Evolutionary conservation across 1,140 invertebrate genomes (phyloP).

Genomic region (Neodiprion fabricii): DNA sequence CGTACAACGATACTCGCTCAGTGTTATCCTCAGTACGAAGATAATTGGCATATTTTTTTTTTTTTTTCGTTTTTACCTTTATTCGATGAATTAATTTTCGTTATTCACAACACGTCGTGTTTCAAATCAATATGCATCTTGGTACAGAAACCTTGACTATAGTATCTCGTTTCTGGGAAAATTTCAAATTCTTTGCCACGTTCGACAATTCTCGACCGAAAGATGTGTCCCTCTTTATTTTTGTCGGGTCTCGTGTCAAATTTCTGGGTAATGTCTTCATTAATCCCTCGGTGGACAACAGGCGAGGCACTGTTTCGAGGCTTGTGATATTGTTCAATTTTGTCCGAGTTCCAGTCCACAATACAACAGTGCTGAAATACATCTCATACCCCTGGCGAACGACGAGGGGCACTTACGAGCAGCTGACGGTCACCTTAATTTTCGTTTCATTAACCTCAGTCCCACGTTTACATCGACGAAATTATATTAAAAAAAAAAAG

Average conservation of each 20-base stretch:
- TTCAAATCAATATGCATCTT: not conserved
- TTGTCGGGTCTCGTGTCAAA: not conserved
- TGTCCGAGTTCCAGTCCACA: not conserved
- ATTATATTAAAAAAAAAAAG: not conserved
- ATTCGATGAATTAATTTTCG: not conserved
- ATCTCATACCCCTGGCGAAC: slow-evolving; percentile 23
- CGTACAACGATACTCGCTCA: not conserved
- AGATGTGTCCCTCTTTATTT: not conserved
- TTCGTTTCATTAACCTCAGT: slow-evolving; percentile 38
- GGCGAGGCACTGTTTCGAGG: slow-evolving; percentile 28
- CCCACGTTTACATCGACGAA: slow-evolving; percentile 11
- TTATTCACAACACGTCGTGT: not conserved
- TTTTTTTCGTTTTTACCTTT: not conserved
- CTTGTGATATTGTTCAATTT: slow-evolving; percentile 23
- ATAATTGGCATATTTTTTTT: too few relatives aligned
- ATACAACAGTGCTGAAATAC: not conserved
- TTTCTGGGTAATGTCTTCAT: slow-evolving; percentile 40
- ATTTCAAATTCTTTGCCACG: not conserved
- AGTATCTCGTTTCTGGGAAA: not conserved
- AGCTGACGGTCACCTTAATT: slow-evolving; percentile 44
- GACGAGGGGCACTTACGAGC: slow-evolving; percentile 35
- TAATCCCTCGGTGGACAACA: slow-evolving; percentile 31
- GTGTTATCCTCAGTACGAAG: not conserved
- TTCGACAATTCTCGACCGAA: not conserved
- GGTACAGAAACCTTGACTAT: not conserved